Evolutionary conservation across 2,113 vertebrate genomes (phyloP).

Genomic region (Misgurnus mizolepis): DNA sequence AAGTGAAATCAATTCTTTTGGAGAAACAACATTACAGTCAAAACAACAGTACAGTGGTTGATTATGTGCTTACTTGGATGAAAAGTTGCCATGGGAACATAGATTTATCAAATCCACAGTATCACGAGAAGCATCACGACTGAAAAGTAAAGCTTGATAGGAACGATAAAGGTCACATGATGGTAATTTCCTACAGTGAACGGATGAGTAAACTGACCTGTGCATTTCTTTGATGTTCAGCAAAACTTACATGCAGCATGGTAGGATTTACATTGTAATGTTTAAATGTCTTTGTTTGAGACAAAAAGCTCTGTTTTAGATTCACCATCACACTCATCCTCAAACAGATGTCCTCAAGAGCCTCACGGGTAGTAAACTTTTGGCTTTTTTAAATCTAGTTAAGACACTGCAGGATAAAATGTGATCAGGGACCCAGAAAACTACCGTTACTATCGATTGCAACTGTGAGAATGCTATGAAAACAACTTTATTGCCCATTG

Average conservation of each 20-base stretch:
- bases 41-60: background rate
- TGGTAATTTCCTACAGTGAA: slow-evolving; percentile 18
- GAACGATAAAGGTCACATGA: slow-evolving; percentile 12
- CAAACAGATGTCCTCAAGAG: no score
- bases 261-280: no score
- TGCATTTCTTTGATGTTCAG: background rate
- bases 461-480: no score
- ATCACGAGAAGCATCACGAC: slow-evolving; percentile 30
- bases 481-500: no score
- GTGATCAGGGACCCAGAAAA: no score
- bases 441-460: no score
- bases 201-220: background rate
- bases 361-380: no score
- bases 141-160: slow-evolving; percentile 20
- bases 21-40: background rate
- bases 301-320: no score
- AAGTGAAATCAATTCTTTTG: background rate
- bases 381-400: no score
- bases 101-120: slow-evolving; percentile 26
- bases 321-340: no score
- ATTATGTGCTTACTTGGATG: background rate
- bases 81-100: slow-evolving; percentile 31
- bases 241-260: background rate
- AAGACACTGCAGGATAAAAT: no score
- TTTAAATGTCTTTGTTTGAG: no score